These are phyloP conservation scores for Mastacembelus armatus DNA, from an alignment of 2,797 vertebrate species.

Conservation along the genomic window DNA sequence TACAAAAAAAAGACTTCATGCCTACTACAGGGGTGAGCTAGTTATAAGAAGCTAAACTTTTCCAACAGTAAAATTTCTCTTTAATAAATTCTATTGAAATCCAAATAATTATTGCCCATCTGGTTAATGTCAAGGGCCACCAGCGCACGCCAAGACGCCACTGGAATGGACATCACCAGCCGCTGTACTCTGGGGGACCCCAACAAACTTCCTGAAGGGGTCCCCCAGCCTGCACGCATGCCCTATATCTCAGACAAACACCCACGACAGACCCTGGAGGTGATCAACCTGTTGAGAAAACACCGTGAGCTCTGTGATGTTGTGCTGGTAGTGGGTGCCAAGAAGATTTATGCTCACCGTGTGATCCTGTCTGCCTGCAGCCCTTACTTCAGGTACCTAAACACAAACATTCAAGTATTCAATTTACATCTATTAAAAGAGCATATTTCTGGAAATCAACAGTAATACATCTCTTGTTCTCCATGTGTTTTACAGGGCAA, in stretches of 20 bases:
- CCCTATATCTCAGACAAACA: conserved; percentile 99
- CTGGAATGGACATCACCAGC: conserved; percentile 99
- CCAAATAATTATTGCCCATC: neutral
- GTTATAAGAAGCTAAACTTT: too few species aligned
- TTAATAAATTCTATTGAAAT: too few species aligned
- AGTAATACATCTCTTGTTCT: neutral
- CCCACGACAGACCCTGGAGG: conserved; percentile 96
- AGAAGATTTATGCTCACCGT: conserved; percentile 98
- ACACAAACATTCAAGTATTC: neutral
- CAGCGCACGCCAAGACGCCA: conserved; percentile 95
- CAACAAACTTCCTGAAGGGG: conserved; percentile 98
- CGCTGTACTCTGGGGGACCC: conserved; percentile 99
- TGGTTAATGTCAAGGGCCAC: conserved; percentile 85
- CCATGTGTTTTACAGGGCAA: conserved; percentile 82
- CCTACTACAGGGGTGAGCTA: too few species aligned
- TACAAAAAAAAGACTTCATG: too few species aligned
- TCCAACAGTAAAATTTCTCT: too few species aligned
- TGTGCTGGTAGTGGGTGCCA: conserved; percentile 96
- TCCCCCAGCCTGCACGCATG: conserved; percentile 99
- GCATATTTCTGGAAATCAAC: neutral
- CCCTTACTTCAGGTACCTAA: conserved; percentile 90
- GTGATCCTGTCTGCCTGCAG: conserved; percentile 98
- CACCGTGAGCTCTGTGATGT: conserved; percentile 98
- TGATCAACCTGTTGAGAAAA: conserved; percentile 97
- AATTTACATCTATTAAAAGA: neutral